A percentile compares a stretch with the other conserved stretches of the same genome.
Evolutionary conservation across 2,797 vertebrate genomes (phyloP).

Genomic region (Trachurus trachurus): DNA sequence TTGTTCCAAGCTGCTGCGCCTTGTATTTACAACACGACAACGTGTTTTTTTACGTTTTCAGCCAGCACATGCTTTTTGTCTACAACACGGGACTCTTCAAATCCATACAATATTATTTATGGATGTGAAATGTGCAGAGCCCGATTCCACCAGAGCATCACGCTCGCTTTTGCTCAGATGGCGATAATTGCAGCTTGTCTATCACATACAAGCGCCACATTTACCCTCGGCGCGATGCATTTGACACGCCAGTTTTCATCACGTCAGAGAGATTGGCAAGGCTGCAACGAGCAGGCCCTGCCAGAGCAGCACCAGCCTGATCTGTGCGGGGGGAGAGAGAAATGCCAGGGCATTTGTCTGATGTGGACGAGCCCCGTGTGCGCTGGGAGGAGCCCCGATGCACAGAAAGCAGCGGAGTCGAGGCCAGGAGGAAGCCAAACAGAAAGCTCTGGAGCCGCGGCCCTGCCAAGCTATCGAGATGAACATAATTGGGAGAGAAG

Average conservation of each 20-base stretch:
- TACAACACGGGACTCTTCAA: not conserved
- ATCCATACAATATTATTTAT: slow-evolving; percentile 4
- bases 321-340: slow-evolving; percentile 24
- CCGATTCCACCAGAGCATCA: not conserved
- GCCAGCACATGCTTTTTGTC: not conserved
- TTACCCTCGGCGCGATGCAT: slow-evolving; percentile 48
- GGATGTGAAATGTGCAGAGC: not conserved
- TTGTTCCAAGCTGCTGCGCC: slow-evolving; percentile 19
- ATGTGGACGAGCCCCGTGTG: slow-evolving; percentile 34
- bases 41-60: not conserved
- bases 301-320: slow-evolving; percentile 42
- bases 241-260: slow-evolving; percentile 68
- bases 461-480: slow-evolving; percentile 40
- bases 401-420: slow-evolving; percentile 14
- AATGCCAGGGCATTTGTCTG: slow-evolving; percentile 58
- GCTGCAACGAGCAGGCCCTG: slow-evolving; percentile 49
- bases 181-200: slow-evolving; percentile 63
- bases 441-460: slow-evolving; percentile 33
- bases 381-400: slow-evolving; percentile 34
- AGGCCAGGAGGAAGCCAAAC: slow-evolving; percentile 52
- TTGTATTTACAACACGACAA: not conserved
- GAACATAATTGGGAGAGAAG: slow-evolving; percentile 44
- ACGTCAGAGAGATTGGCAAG: slow-evolving; percentile 59
- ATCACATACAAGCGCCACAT: slow-evolving; percentile 54
- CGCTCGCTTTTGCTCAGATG: slow-evolving; percentile 34